phyloP scores from a whole-genome alignment of 2,113 vertebrate genomes.

The Apaloderma vittatum region DNA sequence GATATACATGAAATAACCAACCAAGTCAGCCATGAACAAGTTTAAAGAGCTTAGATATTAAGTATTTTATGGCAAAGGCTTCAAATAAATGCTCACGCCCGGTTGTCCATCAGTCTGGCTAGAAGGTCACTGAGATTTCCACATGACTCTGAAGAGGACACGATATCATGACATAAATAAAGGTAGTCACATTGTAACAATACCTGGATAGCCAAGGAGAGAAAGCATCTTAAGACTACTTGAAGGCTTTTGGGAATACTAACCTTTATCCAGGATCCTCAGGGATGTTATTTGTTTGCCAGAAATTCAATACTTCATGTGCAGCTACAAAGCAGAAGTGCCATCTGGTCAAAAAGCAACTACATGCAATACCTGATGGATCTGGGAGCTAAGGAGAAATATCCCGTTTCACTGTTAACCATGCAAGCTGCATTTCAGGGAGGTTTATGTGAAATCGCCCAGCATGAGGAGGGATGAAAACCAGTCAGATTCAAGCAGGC shows the following conservation, averaged over 20 bases:
- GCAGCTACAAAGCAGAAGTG: neutral
- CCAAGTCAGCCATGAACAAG: neutral
- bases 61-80: neutral
- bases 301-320: neutral
- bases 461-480: neutral
- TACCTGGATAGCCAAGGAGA: neutral
- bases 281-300: neutral
- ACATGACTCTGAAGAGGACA: neutral
- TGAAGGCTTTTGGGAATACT: neutral
- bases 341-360: neutral
- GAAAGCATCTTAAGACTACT: neutral
- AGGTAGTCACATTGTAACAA: neutral
- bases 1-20: neutral
- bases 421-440: neutral
- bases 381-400: neutral
- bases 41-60: neutral
- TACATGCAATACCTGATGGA: neutral
- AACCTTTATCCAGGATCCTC: neutral
- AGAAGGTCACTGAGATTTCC: neutral
- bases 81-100: neutral
- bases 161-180: neutral
- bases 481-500: neutral
- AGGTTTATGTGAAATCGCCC: neutral
- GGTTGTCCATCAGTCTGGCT: neutral
- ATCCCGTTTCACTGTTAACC: neutral